Conservation (phyloP, 2,888 invertebrate genomes). For the Brassicogethes aeneus region DNA sequence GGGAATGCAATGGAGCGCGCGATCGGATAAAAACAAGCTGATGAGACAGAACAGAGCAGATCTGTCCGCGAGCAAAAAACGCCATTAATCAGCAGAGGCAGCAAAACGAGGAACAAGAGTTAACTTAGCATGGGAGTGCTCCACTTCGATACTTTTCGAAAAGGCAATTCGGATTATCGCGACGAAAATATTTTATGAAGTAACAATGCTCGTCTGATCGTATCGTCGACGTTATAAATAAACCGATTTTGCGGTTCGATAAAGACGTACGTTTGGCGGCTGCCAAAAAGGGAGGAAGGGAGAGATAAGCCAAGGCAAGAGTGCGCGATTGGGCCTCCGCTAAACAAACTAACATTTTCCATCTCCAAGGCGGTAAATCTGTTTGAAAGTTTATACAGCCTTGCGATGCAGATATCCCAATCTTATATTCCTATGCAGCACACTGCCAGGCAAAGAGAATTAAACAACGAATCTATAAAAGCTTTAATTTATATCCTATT, state of each 20-base stretch:
- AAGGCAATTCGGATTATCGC: neutral
- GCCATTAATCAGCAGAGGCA: conserved; percentile 1
- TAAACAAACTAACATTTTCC: conserved; percentile 32
- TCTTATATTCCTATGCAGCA: no score
- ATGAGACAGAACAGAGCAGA: neutral
- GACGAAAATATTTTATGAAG: neutral
- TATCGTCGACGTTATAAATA: neutral
- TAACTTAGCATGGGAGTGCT: no score
- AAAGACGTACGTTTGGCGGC: neutral
- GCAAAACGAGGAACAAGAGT: neutral
- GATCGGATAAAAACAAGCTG: neutral
- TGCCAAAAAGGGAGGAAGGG: neutral
- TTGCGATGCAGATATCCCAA: no score
- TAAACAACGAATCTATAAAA: no score
- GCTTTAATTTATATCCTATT: no score
- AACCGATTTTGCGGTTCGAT: neutral
- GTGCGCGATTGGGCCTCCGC: neutral
- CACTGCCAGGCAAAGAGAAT: no score
- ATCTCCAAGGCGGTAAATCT: conserved; percentile 35
- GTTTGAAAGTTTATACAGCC: no score
- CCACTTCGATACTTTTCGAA: neutral
- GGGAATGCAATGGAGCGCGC: no score
- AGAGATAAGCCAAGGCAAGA: no score
- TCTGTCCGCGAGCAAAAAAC: neutral
- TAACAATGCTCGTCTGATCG: neutral